Evolutionary conservation across 2,888 invertebrate genomes (phyloP).

Genomic region (Melinaea menophilus): DNA sequence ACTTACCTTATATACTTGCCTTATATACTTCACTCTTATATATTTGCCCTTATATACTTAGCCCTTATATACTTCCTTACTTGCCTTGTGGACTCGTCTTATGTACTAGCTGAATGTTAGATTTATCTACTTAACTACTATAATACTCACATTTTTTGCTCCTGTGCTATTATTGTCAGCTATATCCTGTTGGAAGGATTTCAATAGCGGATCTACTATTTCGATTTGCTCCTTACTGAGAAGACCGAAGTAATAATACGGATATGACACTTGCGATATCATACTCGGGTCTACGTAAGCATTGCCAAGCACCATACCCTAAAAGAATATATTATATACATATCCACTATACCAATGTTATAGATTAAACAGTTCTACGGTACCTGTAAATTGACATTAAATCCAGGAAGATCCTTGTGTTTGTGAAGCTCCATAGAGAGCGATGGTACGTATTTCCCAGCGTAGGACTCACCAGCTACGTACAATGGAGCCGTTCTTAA

Average conservation of each 20-base stretch:
- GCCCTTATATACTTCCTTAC: too few relatives aligned
- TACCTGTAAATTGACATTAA: conserved; percentile 68
- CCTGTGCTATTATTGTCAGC: conserved; percentile 50
- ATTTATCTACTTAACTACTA: too few relatives aligned
- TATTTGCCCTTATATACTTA: too few relatives aligned
- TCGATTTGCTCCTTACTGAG: conserved; percentile 55
- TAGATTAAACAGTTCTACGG: background rate
- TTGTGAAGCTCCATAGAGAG: conserved; percentile 76
- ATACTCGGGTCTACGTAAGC: conserved; percentile 63
- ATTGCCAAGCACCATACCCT: conserved; percentile 68
- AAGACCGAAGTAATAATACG: conserved; percentile 62
- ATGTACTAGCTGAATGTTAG: too few relatives aligned
- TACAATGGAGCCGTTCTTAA: conserved; percentile 77
- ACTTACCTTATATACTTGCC: too few relatives aligned
- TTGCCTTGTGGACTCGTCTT: too few relatives aligned
- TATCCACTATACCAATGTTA: background rate
- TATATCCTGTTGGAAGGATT: conserved; percentile 51
- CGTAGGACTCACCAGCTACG: conserved; percentile 82
- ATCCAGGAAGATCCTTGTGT: conserved; percentile 44
- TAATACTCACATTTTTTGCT: conserved; percentile 52
- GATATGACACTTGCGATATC: conserved; percentile 47
- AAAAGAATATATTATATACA: conserved; percentile 15
- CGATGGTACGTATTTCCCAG: conserved; percentile 78
- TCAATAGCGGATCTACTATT: conserved; percentile 48
- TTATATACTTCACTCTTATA: too few relatives aligned